Evolutionary conservation across 1,140 invertebrate species (phyloP).

Genomic region (Calliphora vicina): DNA sequence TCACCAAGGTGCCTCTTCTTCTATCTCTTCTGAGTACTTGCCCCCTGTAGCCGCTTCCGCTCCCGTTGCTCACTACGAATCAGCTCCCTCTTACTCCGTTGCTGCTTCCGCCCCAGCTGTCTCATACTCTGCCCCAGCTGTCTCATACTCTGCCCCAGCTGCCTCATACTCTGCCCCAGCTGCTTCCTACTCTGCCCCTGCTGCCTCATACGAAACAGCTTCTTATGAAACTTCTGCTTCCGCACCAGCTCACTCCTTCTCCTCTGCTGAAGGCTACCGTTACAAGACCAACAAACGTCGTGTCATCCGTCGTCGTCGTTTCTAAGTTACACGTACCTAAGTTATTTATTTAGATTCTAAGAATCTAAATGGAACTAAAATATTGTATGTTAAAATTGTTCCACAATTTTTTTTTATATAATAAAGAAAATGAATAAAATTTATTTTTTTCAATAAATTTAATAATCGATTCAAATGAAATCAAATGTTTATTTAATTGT

Average conservation of each 20-base stretch:
- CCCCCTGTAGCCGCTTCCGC: slow-evolving; percentile 40
- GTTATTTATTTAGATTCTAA: slow-evolving; percentile 1
- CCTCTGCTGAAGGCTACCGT: slow-evolving; percentile 44
- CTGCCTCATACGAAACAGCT: slow-evolving; percentile 32
- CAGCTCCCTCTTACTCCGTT: slow-evolving; percentile 39
- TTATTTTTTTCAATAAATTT: too few relatives aligned
- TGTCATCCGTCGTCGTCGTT: slow-evolving; percentile 37
- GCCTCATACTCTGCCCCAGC: slow-evolving; percentile 37
- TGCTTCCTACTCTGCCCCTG: slow-evolving; percentile 35
- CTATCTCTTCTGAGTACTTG: slow-evolving; percentile 26
- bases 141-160: slow-evolving; percentile 36
- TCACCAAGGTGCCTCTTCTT: slow-evolving; percentile 8
- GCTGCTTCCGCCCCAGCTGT: slow-evolving; percentile 48
- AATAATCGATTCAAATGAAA: too few relatives aligned
- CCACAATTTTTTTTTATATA: too few relatives aligned
- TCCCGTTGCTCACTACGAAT: slow-evolving; percentile 35
- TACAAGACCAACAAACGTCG: slow-evolving; percentile 43
- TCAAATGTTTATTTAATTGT: too few relatives aligned
- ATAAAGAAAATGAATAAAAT: too few relatives aligned
- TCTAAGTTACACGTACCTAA: not conserved
- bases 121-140: slow-evolving; percentile 22
- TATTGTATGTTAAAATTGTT: not conserved
- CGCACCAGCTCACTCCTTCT: slow-evolving; percentile 38
- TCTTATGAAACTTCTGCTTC: not conserved
- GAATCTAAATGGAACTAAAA: not conserved